phyloP scores from a whole-genome alignment of 2,888 invertebrate species.

The Drosophila mimica region DNA sequence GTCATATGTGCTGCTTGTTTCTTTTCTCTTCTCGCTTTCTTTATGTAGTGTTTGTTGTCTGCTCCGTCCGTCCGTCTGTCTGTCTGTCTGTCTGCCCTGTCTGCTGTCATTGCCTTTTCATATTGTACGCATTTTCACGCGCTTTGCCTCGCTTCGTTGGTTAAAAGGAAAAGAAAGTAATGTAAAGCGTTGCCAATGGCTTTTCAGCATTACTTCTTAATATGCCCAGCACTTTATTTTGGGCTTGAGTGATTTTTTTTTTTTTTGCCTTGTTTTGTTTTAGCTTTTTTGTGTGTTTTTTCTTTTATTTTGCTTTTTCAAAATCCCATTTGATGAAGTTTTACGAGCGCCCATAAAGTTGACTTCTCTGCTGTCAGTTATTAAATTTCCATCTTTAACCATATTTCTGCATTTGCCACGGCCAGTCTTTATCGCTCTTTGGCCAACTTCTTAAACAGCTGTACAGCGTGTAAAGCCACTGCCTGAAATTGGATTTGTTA shows the following conservation, averaged over 20 bases:
- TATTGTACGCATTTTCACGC: conserved; percentile 77
- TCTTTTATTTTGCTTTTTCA: not conserved
- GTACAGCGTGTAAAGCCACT: conserved; percentile 26
- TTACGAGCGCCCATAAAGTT: conserved; percentile 62
- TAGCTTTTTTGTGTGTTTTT: not conserved
- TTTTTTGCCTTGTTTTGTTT: conserved; percentile 52
- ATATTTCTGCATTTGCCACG: conserved; percentile 22
- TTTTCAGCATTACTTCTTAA: conserved; percentile 69
- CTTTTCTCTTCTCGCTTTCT: conserved; percentile 1
- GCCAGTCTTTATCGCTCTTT: conserved; percentile 22
- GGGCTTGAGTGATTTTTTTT: conserved; percentile 69
- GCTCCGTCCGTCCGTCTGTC: not conserved
- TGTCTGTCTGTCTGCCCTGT: not conserved
- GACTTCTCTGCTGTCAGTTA: conserved; percentile 58
- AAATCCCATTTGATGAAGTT: conserved; percentile 51
- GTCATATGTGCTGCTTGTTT: conserved; percentile 44
- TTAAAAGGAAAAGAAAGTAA: conserved; percentile 12
- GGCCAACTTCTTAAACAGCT: conserved; percentile 38
- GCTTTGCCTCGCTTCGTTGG: conserved; percentile 64
- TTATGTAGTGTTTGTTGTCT: conserved; percentile 5
- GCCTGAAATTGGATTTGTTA: conserved; percentile 32
- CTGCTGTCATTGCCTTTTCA: conserved; percentile 51
- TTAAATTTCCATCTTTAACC: conserved; percentile 71
- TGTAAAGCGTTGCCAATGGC: conserved; percentile 49
- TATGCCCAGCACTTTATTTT: conserved; percentile 61